Evolutionary conservation across 2,113 vertebrate genomes (phyloP), one percentile per base, ranked within the genome.

Genomic region (Haplochromis burtoni): DNA sequence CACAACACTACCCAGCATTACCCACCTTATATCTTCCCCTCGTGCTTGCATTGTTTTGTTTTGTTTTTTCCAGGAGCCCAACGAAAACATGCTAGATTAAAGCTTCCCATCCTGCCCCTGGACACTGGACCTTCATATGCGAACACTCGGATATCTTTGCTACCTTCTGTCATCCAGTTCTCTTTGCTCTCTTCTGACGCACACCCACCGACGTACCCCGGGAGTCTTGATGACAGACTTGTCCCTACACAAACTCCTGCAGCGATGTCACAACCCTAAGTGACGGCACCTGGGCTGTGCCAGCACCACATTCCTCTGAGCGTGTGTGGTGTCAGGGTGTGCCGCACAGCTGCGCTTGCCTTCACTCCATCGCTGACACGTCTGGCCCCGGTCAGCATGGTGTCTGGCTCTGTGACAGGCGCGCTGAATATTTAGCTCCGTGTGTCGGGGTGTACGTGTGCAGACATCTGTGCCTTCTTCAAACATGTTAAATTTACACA

Each of bases 331-430:
- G 61, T 61, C 5, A 21, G 86, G 51, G 87, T 63, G 87, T 81
- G 89, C 10, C 63, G 2, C 88, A 82, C 89, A 93, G 86, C 83
- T 92, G 91, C 26, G n/a, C 47, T 81, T 47, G 11, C 84, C 17
- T 6, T 83, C 57, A 16, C 80, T 84, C 42, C 83, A 51, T 89
- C 83, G 53, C 38, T 85, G 87, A 68, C 88, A 63, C 8, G 66
- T 71, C 24, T 42, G 71, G 24, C 76, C 29, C 33, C 4, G 16
- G 86, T 82, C 87, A 81, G 79, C 13, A 8, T 19, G 84, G 26
- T 57, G 54, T 33, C 78, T 9, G 38, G 4, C 6, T 47, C 80
- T 2, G 68, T 29, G 82, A 57, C 80, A 53, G 61, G 31, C 78
- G 4, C 3, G 4, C 38, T 4, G 26, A 21, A 10, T 49, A 57